A percentile compares a stretch with the other conserved stretches of the same genome.
phyloP scores from a whole-genome alignment of 2,113 vertebrate genomes.

The Sorex fumeus region DNA sequence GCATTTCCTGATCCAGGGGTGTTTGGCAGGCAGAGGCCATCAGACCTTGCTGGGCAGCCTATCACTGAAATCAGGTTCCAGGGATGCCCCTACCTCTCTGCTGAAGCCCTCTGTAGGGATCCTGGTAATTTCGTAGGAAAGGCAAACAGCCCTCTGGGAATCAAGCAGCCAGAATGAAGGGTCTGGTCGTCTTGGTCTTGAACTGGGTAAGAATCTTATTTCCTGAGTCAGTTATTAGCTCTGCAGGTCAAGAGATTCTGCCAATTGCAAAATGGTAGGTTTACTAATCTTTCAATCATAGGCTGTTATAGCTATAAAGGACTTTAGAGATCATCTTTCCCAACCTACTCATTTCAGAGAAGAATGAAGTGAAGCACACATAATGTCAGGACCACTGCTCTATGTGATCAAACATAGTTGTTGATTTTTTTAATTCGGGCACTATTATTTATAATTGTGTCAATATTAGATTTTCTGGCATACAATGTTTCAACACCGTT shows the following conservation, averaged over 20 bases:
- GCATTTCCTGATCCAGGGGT: not conserved
- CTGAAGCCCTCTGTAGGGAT: not conserved
- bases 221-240: not conserved
- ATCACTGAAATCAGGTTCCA: not conserved
- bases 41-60: not conserved
- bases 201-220: not conserved
- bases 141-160: not conserved
- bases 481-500: too few species aligned
- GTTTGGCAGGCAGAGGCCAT: not conserved
- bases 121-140: not conserved
- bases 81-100: not conserved
- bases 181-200: not conserved
- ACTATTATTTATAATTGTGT: too few species aligned
- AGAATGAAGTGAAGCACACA: not conserved
- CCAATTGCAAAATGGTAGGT: not conserved
- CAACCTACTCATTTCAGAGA: slow-evolving; percentile 6
- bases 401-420: not conserved
- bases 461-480: too few species aligned
- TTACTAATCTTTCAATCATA: slow-evolving; percentile 14
- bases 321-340: slow-evolving; percentile 21
- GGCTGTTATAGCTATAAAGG: not conserved
- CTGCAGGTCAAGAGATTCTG: slow-evolving; percentile 6
- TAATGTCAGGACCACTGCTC: not conserved
- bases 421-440: not conserved
- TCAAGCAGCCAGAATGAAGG: not conserved